A percentile compares a stretch with the other conserved stretches of the same genome.
phyloP scores from a whole-genome alignment of 2,888 invertebrate genomes.

The Leptothorax acervorum region DNA sequence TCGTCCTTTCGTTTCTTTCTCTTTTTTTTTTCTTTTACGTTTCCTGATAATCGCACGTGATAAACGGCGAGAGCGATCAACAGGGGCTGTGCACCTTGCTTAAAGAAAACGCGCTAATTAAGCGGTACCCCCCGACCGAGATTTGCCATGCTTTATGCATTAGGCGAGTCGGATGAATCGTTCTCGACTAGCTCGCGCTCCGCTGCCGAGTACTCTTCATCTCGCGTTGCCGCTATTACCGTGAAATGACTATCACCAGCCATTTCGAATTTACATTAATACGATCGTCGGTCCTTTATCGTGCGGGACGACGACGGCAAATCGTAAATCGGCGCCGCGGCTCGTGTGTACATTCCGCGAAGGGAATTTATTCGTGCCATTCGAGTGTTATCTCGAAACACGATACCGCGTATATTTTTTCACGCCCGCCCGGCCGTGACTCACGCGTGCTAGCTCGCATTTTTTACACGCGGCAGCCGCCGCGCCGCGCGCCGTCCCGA shows the following conservation, averaged over 20 bases:
- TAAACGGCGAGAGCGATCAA: conserved; percentile 10
- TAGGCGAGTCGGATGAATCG: conserved; percentile 48
- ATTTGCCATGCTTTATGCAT: conserved; percentile 48
- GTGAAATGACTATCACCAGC: conserved; percentile 50
- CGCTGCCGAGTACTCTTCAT: conserved; percentile 21
- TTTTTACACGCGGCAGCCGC: conserved; percentile 8
- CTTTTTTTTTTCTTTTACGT: not conserved
- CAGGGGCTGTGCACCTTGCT: not conserved
- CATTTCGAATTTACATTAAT: conserved; percentile 56
- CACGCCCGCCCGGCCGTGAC: conserved; percentile 17
- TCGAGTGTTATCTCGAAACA: conserved; percentile 51
- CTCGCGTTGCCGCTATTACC: conserved; percentile 41
- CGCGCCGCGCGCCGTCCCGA: not conserved
- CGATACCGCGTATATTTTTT: conserved; percentile 45
- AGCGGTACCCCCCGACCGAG: conserved; percentile 7
- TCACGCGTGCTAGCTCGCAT: conserved; percentile 16
- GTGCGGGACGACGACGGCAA: conserved; percentile 3
- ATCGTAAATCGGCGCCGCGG: conserved; percentile 50
- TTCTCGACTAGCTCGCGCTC: not conserved
- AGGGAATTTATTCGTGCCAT: conserved; percentile 45
- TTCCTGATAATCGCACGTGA: conserved; percentile 30
- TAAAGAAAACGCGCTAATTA: conserved; percentile 24
- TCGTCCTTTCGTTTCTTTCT: not conserved
- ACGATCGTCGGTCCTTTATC: conserved; percentile 45
- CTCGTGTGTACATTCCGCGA: not conserved